Evolutionary conservation across 2,797 vertebrate genomes (phyloP), one percentile per base, ranked within the genome.

Genomic region (Brachyalestes nurse): DNA sequence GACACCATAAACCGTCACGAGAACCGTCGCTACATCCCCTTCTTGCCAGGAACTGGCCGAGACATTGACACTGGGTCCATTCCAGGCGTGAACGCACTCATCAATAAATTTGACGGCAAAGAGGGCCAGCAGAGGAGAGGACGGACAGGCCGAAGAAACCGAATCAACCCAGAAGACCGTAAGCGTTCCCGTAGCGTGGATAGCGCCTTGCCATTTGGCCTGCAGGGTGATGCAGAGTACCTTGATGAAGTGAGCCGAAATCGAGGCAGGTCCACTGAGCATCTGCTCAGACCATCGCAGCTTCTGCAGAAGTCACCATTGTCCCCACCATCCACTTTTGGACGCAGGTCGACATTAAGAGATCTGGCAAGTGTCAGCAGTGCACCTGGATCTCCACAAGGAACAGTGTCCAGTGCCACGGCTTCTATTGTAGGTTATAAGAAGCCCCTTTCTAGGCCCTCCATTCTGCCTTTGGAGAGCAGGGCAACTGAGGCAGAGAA

Each of bases 1-100:
- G 97, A 99, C 84, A 95, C 94, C 0, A 97, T 99, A 64, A 99
- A 99, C 85, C 95, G 98, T 0, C 98, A 99, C 0, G 94, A 97
- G 80, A 99, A 99, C 83, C 93, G 98, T 17, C 95, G 98, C 53
- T 99, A 99, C 76, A 97, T 99, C 70, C 98, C 98, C 0, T 99
- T 99, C 91, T 71, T 94, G 64, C 94, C 98, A 0, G 98, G 98
- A 64, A 99, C 98, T 0, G 98, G 98, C 19, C 93, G 98, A 74
- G 98, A 98, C 86, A 99, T 99, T 1, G 97, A 99, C 88, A 98
- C 96, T 0, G 97, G 94, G 6, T 95, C 97, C 1, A 96, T 98
- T 75, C 95, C 95, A 1, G 95, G 90, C 1, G 96, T 99, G 0
- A 96, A 99, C 78, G 94, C 97, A 82, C 92, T 99, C 8, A 99